A percentile compares a stretch with the other conserved stretches of the same genome.
phyloP scores from a whole-genome alignment of 2,113 vertebrate genomes.

The Eclectus roratus region DNA sequence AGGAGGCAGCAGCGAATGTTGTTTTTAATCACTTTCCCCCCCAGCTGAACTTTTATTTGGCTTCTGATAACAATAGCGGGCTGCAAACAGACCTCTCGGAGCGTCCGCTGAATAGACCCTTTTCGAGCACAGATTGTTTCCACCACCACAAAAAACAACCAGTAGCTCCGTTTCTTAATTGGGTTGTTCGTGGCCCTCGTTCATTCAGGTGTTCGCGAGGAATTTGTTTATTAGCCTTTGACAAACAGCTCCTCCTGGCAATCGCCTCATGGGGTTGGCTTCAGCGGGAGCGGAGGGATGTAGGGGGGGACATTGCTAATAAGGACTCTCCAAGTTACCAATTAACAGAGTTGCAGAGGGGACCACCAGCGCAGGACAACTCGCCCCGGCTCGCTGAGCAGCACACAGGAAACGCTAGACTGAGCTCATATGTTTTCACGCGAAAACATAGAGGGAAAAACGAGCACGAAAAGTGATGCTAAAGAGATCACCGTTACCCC shows the following conservation, averaged over 20 bases:
- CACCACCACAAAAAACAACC: constrained; percentile 66
- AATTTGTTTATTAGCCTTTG: constrained; percentile 74
- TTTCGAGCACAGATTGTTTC: constrained; percentile 62
- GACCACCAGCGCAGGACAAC: constrained; percentile 80
- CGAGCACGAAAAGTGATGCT: background rate
- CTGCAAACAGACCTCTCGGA: constrained; percentile 58
- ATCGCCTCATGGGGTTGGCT: constrained; percentile 81
- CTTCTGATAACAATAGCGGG: constrained; percentile 46
- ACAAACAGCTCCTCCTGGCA: constrained; percentile 84
- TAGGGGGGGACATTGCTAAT: constrained; percentile 69
- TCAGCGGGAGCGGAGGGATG: constrained; percentile 59
- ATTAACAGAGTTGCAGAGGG: constrained; percentile 74
- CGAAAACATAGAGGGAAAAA: background rate
- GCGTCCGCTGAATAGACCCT: constrained; percentile 16
- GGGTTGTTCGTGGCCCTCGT: constrained; percentile 63
- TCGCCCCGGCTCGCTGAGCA: background rate
- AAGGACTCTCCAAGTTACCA: constrained; percentile 79
- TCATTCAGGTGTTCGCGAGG: constrained; percentile 74
- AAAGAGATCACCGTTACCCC: background rate
- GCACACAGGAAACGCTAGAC: background rate
- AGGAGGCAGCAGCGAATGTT: background rate
- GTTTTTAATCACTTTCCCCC: background rate
- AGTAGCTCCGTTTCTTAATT: constrained; percentile 78
- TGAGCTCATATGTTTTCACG: background rate
- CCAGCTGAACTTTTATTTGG: constrained; percentile 62